phyloP scores from a whole-genome alignment of 2,797 vertebrate species.

The Gymnocypris eckloni region DNA sequence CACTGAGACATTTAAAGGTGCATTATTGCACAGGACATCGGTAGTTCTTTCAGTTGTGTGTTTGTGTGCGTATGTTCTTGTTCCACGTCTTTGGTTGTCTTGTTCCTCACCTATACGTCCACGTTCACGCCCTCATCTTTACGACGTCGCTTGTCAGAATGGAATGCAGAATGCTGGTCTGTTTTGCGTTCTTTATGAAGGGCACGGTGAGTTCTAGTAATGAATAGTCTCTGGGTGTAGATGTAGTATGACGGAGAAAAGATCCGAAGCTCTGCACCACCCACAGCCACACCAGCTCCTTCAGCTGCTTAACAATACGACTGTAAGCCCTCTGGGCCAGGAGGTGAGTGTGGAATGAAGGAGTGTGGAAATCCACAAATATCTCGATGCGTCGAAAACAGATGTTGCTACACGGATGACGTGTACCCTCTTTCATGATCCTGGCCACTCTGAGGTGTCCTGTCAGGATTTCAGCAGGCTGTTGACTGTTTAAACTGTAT shows the following conservation, averaged over 20 bases:
- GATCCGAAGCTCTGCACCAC: conserved; percentile 36
- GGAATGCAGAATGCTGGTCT: conserved; percentile 24
- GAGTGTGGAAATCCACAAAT: conserved; percentile 35
- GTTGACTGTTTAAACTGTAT: not conserved
- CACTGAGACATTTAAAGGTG: not conserved
- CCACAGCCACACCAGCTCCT: conserved; percentile 41
- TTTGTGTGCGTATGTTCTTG: conserved; percentile 3
- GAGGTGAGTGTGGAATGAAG: conserved; percentile 48
- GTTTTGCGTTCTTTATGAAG: not conserved
- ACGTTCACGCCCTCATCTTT: conserved; percentile 49
- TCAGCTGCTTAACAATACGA: conserved; percentile 28
- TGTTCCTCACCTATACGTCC: conserved; percentile 28
- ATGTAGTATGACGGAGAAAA: conserved; percentile 23
- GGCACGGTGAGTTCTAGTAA: not conserved
- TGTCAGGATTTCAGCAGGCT: conserved; percentile 1
- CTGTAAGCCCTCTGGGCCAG: conserved; percentile 19
- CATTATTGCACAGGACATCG: not conserved
- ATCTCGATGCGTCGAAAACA: conserved; percentile 23
- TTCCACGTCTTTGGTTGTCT: conserved; percentile 45
- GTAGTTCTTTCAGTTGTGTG: not conserved
- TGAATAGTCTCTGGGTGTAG: conserved; percentile 39
- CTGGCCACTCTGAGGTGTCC: not conserved
- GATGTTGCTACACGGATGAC: conserved; percentile 19
- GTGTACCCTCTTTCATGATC: conserved; percentile 13
- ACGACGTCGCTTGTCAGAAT: conserved; percentile 11